A percentile compares a stretch with the other conserved stretches of the same genome.
These are phyloP conservation scores for Pandion haliaetus DNA, from an alignment of 2,113 vertebrate genomes.

Conservation along the genomic window DNA sequence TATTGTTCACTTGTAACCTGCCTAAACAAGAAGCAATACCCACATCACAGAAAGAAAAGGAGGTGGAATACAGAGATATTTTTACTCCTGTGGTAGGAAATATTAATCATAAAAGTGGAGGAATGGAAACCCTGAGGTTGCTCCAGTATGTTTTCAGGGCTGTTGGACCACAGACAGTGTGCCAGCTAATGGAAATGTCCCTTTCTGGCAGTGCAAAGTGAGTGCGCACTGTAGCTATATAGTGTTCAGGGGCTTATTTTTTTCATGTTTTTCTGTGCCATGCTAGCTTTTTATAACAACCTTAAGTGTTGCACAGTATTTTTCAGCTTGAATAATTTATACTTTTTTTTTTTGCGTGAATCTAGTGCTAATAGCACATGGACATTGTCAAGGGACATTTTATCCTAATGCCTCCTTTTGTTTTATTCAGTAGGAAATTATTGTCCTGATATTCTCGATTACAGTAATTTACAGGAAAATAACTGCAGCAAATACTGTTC, in stretches of 20 bases:
- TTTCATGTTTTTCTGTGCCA: neutral
- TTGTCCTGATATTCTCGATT: constrained; percentile 7
- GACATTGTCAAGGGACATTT: neutral
- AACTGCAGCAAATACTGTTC: neutral
- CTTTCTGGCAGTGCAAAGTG: neutral
- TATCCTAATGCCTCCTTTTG: constrained; percentile 31
- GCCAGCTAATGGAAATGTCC: neutral
- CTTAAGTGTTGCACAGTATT: neutral
- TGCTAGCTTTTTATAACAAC: neutral
- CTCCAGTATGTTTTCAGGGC: neutral
- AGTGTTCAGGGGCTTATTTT: neutral
- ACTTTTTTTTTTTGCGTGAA: neutral
- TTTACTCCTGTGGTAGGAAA: neutral
- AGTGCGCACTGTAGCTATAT: neutral
- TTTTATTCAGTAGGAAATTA: constrained; percentile 49
- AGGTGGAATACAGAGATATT: neutral
- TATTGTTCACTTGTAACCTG: neutral
- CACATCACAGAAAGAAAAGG: neutral
- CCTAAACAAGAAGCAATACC: neutral
- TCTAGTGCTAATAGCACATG: neutral
- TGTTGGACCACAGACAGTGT: neutral
- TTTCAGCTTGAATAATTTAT: constrained; percentile 38
- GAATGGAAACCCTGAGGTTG: neutral
- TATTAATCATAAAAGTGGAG: neutral
- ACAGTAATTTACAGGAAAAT: constrained; percentile 23